Percentiles rank a stretch among this genome's conserved stretches.
Evolutionary conservation across 2,888 invertebrate genomes (phyloP).

Genomic region (Phragmatobia fuliginosa): DNA sequence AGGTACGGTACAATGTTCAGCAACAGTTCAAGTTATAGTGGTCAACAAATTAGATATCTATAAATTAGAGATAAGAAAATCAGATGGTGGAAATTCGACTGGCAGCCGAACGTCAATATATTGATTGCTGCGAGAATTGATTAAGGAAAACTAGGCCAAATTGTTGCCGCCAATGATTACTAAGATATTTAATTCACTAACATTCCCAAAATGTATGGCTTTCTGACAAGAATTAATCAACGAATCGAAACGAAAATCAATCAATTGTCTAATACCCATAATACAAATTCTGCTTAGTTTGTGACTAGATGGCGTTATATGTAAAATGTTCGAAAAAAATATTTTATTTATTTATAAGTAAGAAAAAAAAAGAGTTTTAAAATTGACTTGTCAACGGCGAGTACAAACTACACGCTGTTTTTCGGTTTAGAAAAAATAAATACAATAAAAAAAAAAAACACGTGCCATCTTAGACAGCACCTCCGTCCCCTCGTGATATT

Average conservation of each 20-base stretch:
- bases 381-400: too few relatives aligned
- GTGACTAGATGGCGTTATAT: too few relatives aligned
- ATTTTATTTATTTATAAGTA: too few relatives aligned
- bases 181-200: not conserved
- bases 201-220: not conserved
- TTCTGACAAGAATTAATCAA: not conserved
- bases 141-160: not conserved
- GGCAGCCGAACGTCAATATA: not conserved
- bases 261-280: too few relatives aligned
- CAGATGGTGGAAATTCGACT: not conserved
- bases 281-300: too few relatives aligned
- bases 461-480: too few relatives aligned
- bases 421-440: too few relatives aligned
- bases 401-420: too few relatives aligned
- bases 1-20: not conserved
- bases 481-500: too few relatives aligned
- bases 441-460: too few relatives aligned
- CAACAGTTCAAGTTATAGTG: not conserved
- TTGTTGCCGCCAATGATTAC: not conserved
- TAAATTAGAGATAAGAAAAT: not conserved
- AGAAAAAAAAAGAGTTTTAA: too few relatives aligned
- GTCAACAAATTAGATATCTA: not conserved
- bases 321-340: too few relatives aligned
- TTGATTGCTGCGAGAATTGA: not conserved
- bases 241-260: not conserved